These are phyloP conservation scores for Oxyruncus cristatus DNA, from an alignment of 2,113 vertebrate genomes.

Conservation along the genomic window DNA sequence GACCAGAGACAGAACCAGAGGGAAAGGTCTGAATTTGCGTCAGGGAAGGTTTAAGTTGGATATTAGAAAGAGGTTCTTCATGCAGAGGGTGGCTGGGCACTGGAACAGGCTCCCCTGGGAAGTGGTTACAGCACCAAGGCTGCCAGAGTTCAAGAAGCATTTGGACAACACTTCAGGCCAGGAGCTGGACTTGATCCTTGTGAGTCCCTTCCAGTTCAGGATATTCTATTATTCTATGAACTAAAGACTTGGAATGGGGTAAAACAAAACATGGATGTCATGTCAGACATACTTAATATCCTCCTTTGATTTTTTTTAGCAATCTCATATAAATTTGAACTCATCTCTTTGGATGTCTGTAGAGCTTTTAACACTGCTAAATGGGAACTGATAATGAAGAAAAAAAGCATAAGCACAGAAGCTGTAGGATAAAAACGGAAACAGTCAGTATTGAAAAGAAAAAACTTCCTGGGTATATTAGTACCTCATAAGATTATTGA, in stretches of 20 bases:
- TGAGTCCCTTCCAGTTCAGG: neutral
- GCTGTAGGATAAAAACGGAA: neutral
- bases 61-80: neutral
- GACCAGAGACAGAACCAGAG: neutral
- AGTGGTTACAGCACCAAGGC: neutral
- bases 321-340: neutral
- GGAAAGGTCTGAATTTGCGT: neutral
- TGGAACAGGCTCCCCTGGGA: neutral
- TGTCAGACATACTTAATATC: neutral
- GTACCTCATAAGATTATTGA: neutral
- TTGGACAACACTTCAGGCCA: neutral
- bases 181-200: neutral
- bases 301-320: neutral
- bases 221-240: neutral
- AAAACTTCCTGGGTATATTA: neutral
- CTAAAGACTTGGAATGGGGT: neutral
- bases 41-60: neutral
- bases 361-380: neutral
- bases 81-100: neutral
- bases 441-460: neutral
- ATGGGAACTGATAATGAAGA: neutral
- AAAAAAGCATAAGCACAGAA: neutral
- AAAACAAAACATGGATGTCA: neutral
- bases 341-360: neutral
- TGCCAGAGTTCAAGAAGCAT: neutral